Conservation (phyloP, 2,888 invertebrate genomes). For the Lordiphosa andalusiaca region DNA sequence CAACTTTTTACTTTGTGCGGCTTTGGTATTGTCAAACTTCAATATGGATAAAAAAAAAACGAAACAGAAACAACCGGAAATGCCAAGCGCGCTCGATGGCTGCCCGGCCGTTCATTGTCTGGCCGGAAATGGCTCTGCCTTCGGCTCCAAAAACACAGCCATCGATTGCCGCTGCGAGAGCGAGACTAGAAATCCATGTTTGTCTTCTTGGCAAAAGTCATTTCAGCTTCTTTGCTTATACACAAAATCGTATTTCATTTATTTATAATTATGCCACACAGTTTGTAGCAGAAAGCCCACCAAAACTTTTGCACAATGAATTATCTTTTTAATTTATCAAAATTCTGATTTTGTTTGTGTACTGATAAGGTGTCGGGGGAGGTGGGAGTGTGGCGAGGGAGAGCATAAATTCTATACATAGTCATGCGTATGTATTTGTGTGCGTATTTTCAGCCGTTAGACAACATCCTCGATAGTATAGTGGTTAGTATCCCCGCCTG, state of each 20-base stretch:
- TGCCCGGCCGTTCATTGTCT: slow-evolving; percentile 65
- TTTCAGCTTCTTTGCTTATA: slow-evolving; percentile 5
- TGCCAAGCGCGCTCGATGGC: slow-evolving; percentile 53
- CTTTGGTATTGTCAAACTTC: slow-evolving; percentile 62
- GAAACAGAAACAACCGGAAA: slow-evolving; percentile 50
- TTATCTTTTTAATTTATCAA: slow-evolving; percentile 62
- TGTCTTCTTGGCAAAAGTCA: slow-evolving; percentile 3
- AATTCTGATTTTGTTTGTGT: slow-evolving; percentile 15
- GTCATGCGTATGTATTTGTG: not conserved
- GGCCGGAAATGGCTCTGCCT: slow-evolving; percentile 71
- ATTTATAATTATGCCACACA: slow-evolving; percentile 13
- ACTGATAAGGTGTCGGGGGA: not conserved
- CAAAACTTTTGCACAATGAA: slow-evolving; percentile 45
- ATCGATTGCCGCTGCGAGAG: slow-evolving; percentile 39
- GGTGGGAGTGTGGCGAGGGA: no score
- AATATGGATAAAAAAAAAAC: slow-evolving; percentile 26
- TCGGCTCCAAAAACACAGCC: slow-evolving; percentile 39
- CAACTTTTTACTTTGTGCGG: slow-evolving; percentile 32
- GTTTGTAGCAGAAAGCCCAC: slow-evolving; percentile 7
- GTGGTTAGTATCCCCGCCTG: slow-evolving; percentile 37
- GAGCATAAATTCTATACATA: not conserved
- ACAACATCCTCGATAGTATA: slow-evolving; percentile 31
- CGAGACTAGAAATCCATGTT: not conserved
- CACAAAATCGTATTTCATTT: slow-evolving; percentile 11
- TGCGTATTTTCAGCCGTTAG: slow-evolving; percentile 11